phyloP scores from a whole-genome alignment of 2,888 invertebrate genomes.

The Coenonympha arcania region DNA sequence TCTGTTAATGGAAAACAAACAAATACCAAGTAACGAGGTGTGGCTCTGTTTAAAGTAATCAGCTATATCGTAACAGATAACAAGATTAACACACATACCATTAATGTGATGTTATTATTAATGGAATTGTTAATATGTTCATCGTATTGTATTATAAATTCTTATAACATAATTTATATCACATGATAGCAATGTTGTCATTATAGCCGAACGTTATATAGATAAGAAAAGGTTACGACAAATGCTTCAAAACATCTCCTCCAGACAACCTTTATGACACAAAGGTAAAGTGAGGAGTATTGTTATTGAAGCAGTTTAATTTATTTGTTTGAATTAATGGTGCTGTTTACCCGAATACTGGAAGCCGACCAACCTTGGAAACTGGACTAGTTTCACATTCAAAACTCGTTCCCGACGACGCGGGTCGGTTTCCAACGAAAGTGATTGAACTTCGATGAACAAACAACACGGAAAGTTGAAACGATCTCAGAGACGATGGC shows the following conservation, averaged over 20 bases:
- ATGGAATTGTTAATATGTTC: no score
- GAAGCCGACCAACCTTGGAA: conserved; percentile 48
- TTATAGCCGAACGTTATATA: neutral
- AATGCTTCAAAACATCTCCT: neutral
- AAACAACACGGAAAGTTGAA: conserved; percentile 56
- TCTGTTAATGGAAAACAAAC: no score
- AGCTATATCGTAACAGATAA: no score
- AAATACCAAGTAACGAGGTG: neutral
- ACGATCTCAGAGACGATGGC: conserved; percentile 52
- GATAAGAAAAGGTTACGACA: neutral
- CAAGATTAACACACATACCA: no score
- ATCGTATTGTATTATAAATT: no score
- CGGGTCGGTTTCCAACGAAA: conserved; percentile 43
- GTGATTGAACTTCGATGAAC: conserved; percentile 57
- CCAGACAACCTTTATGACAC: neutral
- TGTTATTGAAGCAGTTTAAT: neutral
- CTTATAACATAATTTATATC: no score
- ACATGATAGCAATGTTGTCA: no score
- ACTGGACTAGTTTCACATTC: conserved; percentile 51
- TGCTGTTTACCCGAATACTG: conserved; percentile 38
- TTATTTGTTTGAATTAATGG: conserved; percentile 42
- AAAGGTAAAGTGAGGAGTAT: neutral
- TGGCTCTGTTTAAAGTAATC: no score
- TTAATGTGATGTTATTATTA: no score
- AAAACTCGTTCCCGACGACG: conserved; percentile 37